These are phyloP conservation scores for Desoria tigrina DNA, from an alignment of 2,888 invertebrate genomes.

Conservation along the genomic window DNA sequence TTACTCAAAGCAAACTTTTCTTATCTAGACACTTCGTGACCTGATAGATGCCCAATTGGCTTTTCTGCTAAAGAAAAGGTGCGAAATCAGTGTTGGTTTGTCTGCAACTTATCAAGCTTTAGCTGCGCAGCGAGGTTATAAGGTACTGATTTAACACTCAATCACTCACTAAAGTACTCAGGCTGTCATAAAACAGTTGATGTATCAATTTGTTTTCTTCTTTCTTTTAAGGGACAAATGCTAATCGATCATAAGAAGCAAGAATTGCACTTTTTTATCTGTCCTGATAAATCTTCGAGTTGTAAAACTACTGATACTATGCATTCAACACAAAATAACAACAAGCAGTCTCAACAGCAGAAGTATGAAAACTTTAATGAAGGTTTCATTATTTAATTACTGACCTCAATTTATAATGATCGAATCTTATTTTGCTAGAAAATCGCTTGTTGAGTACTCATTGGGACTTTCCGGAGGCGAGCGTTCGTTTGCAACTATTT, in stretches of 20 bases:
- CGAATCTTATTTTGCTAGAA: constrained; percentile 25
- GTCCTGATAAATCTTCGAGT: constrained; percentile 38
- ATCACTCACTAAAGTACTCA: neutral
- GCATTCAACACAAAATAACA: neutral
- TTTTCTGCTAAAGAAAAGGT: constrained; percentile 3
- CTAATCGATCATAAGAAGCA: constrained; percentile 27
- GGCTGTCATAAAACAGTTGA: neutral
- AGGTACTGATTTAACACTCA: constrained; percentile 20
- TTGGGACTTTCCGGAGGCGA: constrained; percentile 84
- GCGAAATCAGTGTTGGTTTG: neutral
- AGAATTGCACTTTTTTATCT: constrained; percentile 42
- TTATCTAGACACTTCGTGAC: constrained; percentile 10
- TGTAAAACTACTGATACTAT: constrained; percentile 27
- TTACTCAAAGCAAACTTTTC: neutral
- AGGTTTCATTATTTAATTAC: too few species aligned
- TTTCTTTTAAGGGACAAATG: constrained; percentile 42
- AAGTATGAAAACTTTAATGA: too few species aligned
- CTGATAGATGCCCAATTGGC: neutral
- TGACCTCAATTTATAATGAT: neutral
- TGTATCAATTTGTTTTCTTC: too few species aligned
- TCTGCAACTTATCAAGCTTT: constrained; percentile 11
- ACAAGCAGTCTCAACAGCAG: neutral
- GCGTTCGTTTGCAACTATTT: constrained; percentile 91
- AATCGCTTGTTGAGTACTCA: constrained; percentile 41
- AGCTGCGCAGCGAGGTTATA: constrained; percentile 39